Base-by-base conservation (phyloP, 1,140 invertebrate species). In the Fopius arisanus region DNA sequence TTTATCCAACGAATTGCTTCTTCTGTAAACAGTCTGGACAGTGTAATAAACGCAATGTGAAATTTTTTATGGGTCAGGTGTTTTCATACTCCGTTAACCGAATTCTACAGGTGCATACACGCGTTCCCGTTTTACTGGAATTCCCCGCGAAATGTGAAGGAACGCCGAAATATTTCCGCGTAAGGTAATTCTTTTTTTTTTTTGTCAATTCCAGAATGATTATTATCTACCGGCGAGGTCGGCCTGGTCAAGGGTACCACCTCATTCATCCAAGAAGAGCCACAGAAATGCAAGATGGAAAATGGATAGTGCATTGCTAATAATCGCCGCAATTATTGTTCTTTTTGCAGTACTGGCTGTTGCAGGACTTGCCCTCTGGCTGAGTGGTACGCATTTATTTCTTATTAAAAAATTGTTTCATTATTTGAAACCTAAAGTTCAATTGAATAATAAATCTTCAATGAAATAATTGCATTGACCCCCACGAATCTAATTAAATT, bases 311-410 rank as follows among this genome's bases (percentile, higher is more conserved):
- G 91, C 92, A 21, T 90, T 92, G 75, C 83, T 93, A 77, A 91
- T 92, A 9, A 89, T 91, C 31, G 91, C 92, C 1, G 91, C 92
- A 1, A 88, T 93, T 73, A 83, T 94, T 19, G 92, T 94, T 12
- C 89, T 94, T 41, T 85, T 94, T 4, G 91, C 91, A 0, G 93
- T 94, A 12, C 84, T 94, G 59, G 91, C 92, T 1, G 92, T 94
- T 21, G 93, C 93, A 1, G 93, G 92, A 33, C 88, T 94, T 2
- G 93, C 93, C 31, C 89, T 94, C 67, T 95, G 94, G 86, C 92
- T 95, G 90, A 93, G 93, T 78, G 90, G 91, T 91, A 89, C 33
- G 65, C 67, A 51, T 29, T 89, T 6, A 6, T 37, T 37, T 37
- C 12, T 37, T 37, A 6, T n/a, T n/a, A n/a, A n/a, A n/a, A n/a